phyloP scores from a whole-genome alignment of 2,888 invertebrate genomes.

The Laothoe populi region DNA sequence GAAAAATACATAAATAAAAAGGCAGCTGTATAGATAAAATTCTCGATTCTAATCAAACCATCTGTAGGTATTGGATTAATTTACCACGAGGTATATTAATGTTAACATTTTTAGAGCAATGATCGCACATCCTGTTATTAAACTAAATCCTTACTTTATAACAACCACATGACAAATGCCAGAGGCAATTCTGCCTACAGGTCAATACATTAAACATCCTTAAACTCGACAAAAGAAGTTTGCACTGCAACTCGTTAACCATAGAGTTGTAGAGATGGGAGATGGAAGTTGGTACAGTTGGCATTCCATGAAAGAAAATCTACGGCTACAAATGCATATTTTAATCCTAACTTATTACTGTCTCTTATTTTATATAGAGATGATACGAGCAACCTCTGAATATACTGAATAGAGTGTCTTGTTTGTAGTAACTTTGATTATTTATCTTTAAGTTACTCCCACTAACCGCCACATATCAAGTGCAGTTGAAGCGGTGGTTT shows the following conservation, averaged over 20 bases:
- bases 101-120: too few species aligned
- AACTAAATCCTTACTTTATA: neutral
- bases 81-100: too few species aligned
- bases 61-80: too few species aligned
- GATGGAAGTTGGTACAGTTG: neutral
- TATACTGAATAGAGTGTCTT: neutral
- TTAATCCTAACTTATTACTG: constrained; percentile 81
- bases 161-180: neutral
- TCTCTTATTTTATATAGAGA: constrained; percentile 34
- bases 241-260: constrained; percentile 18
- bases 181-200: neutral
- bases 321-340: constrained; percentile 72
- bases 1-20: too few species aligned
- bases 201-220: constrained; percentile 8
- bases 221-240: constrained; percentile 14
- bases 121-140: too few species aligned
- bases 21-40: too few species aligned
- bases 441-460: too few species aligned
- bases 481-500: too few species aligned
- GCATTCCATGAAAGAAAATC: constrained; percentile 65
- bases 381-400: neutral
- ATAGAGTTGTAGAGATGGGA: neutral
- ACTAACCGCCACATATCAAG: too few species aligned
- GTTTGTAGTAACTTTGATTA: too few species aligned
- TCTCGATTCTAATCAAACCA: too few species aligned